These are phyloP conservation scores for Perdita meconis DNA, from an alignment of 2,888 invertebrate species.

Conservation along the genomic window DNA sequence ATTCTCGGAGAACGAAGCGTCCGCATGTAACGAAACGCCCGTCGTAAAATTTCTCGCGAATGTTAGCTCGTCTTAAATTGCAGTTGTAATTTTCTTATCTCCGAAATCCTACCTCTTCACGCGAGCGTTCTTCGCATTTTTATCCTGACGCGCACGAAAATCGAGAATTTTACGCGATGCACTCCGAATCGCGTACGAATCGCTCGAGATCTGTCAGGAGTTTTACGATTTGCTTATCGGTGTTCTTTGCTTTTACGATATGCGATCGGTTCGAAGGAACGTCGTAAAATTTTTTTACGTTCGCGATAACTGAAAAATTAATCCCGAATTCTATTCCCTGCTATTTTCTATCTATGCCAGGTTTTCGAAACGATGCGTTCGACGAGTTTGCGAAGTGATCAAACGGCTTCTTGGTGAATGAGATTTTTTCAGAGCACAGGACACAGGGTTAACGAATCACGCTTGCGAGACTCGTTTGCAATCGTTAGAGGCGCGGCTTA, in stretches of 20 bases:
- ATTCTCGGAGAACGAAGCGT: background rate
- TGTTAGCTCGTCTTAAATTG: background rate
- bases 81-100: background rate
- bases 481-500: background rate
- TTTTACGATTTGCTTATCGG: slow-evolving; percentile 6
- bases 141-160: background rate
- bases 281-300: slow-evolving; percentile 4
- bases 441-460: background rate
- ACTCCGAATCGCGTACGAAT: background rate
- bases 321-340: background rate
- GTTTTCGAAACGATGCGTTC: background rate
- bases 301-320: background rate
- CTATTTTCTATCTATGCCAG: too few relatives aligned
- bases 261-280: background rate
- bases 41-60: slow-evolving; percentile 3
- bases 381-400: background rate
- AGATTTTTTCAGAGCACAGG: background rate
- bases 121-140: background rate
- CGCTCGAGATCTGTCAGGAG: background rate
- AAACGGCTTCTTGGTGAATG: background rate
- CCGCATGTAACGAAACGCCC: background rate
- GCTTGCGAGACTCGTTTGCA: background rate
- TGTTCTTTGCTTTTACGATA: slow-evolving; percentile 16
- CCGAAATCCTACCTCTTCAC: background rate
- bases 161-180: slow-evolving; percentile 12